Conservation (phyloP, 2,113 vertebrate genomes). For the Chlorocebus sabaeus region DNA sequence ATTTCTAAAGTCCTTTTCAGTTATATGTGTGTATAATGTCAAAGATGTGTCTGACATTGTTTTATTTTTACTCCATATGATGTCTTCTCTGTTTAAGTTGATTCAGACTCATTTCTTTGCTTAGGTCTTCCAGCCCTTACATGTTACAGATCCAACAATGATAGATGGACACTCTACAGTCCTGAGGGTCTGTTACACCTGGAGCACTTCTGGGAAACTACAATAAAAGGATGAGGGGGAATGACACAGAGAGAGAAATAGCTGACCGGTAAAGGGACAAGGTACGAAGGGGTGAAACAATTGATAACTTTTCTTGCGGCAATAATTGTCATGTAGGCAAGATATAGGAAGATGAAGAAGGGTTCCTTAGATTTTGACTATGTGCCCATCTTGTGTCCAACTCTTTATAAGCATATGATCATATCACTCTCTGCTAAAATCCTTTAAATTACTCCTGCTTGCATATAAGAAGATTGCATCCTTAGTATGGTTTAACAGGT, state of each 20-base stretch:
- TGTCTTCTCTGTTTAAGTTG: not conserved
- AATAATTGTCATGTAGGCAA: not conserved
- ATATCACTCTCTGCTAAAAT: not conserved
- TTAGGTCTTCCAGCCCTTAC: not conserved
- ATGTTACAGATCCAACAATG: no score
- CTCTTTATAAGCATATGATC: not conserved
- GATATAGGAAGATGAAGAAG: not conserved
- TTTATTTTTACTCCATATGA: not conserved
- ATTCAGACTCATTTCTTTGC: not conserved
- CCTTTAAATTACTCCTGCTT: not conserved
- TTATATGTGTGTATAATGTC: not conserved
- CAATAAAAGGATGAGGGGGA: not conserved
- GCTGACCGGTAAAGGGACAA: no score
- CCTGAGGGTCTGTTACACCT: not conserved
- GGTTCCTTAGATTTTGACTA: not conserved
- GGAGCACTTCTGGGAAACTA: not conserved
- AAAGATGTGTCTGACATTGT: not conserved
- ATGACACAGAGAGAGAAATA: not conserved
- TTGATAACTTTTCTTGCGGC: not conserved
- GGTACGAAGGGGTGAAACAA: not conserved
- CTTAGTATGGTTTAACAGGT: not conserved
- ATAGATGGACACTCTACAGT: no score
- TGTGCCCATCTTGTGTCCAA: not conserved
- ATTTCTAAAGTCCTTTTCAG: not conserved
- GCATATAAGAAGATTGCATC: not conserved